A percentile compares a stretch with the other conserved stretches of the same genome.
Evolutionary conservation across 2,113 vertebrate species (phyloP).

Genomic region (Siniperca chuatsi): DNA sequence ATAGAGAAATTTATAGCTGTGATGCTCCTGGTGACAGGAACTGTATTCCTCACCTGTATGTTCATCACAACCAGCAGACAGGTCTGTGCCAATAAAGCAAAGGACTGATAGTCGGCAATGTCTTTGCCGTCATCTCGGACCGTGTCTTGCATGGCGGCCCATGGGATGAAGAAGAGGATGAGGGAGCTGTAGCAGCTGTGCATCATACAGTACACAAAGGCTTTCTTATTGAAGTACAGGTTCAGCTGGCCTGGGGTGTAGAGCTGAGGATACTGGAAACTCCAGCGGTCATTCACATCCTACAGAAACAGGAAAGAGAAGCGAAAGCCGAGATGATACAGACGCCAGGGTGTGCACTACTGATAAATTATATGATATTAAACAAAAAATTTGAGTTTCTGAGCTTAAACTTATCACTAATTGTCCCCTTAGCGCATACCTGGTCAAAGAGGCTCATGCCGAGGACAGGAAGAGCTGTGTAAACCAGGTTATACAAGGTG

Average conservation of each 20-base stretch:
- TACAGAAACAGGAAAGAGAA: slow-evolving; percentile 60
- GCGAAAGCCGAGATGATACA: neutral
- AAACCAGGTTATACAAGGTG: slow-evolving; percentile 93
- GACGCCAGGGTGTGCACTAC: neutral
- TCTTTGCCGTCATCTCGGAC: slow-evolving; percentile 91
- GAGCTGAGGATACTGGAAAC: slow-evolving; percentile 90
- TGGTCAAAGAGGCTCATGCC: slow-evolving; percentile 95
- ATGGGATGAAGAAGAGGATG: slow-evolving; percentile 94
- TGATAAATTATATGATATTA: neutral
- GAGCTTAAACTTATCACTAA: neutral
- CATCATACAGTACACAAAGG: slow-evolving; percentile 88
- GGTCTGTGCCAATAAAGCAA: slow-evolving; percentile 92
- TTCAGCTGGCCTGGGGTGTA: slow-evolving; percentile 93
- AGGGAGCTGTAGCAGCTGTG: slow-evolving; percentile 95
- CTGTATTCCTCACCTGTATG: slow-evolving; percentile 85
- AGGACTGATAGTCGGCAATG: slow-evolving; percentile 94
- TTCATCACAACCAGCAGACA: slow-evolving; percentile 90
- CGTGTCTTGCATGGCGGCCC: slow-evolving; percentile 87
- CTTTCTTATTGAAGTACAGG: slow-evolving; percentile 90
- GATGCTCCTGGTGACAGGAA: neutral
- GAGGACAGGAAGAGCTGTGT: slow-evolving; percentile 94
- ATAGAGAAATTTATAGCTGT: neutral
- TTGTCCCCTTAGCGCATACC: slow-evolving; percentile 77
- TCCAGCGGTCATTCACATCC: slow-evolving; percentile 96
- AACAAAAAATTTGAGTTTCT: neutral